Base-by-base conservation (phyloP, 2,888 invertebrate genomes). In the Scaptomyza flava region DNA sequence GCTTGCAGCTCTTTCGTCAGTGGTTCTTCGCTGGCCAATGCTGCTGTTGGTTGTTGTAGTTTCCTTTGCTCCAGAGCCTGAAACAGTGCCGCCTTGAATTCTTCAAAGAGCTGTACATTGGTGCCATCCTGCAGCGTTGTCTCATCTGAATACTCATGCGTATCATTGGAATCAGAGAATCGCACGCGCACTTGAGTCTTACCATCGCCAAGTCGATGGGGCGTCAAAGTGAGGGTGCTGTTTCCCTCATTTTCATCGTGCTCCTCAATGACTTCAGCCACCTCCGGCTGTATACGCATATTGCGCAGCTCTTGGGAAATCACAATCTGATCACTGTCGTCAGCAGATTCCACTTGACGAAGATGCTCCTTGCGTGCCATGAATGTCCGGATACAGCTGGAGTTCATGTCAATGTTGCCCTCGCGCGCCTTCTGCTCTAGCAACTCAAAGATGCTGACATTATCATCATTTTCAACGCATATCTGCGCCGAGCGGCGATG, bases 381-480 rank as follows among this genome's bases (percentile, higher is more conserved):
- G 51, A 91, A 91, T 0, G 81, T 93, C 90, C 90, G 93, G 91
- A 95, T 93, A 50, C 94, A 94, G 50, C 95, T 95, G 41, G 94
- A 95, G 52, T 95, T 94, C 68, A 95, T 93, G 87, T 94, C 94
- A 77, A 96, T 96, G 87, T 95, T 96, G 23, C 95, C 95, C 89
- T 94, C 93, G 48, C 94, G 93, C 6, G 95, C 95, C 90, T 95
- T 95, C 81, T 95, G 94, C 91, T 97, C 97, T 36, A 97, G 91
- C 6, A 95, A 90, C 87, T 97, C 96, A 91, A 97, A 97, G 86
- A 96, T 94, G 67, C 94, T 94, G 70, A 96, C 93, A 86, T 96
- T 96, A 34, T 94, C 94, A 2, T 91, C 72, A 42, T 86, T 82
- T n/a, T 82, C 77, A 1, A 80, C 75, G n/a, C 85, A 54, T 11